Evolutionary conservation across 23 tunicate genomes (phyloP).

Genomic region (Aplidium turbinatum): DNA sequence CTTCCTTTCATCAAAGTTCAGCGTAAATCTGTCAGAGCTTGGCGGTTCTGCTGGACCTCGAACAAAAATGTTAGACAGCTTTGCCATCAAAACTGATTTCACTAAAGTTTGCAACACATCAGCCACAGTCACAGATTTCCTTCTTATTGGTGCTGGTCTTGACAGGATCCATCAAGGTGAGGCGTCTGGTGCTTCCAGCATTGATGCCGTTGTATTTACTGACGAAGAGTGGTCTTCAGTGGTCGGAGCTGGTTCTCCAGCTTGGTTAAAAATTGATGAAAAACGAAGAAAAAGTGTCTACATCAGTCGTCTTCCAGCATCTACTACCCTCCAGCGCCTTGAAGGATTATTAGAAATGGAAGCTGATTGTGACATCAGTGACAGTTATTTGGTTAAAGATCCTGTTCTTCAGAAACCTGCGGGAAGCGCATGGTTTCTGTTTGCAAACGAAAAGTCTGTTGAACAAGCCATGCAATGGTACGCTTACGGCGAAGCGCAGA

Average conservation of each 20-base stretch:
- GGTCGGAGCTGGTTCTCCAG: conserved; percentile 66
- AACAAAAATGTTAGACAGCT: conserved; percentile 28
- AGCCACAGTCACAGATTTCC: conserved; percentile 43
- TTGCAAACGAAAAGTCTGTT: conserved; percentile 46
- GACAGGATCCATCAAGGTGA: neutral
- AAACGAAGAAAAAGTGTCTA: conserved; percentile 57
- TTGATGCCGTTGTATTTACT: conserved; percentile 1
- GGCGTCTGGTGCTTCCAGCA: neutral
- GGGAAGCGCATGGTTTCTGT: conserved; percentile 84
- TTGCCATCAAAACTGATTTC: conserved; percentile 79
- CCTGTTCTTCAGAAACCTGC: conserved; percentile 66
- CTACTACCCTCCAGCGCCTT: conserved; percentile 66
- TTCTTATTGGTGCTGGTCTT: conserved; percentile 39
- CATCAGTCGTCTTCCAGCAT: conserved; percentile 66
- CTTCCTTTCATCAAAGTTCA: conserved; percentile 13
- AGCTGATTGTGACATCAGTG: conserved; percentile 68
- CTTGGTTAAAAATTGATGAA: conserved; percentile 52
- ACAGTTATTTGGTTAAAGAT: conserved; percentile 67
- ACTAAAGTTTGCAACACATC: conserved; percentile 28
- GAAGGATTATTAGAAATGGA: conserved; percentile 80
- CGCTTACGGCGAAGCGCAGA: conserved; percentile 57
- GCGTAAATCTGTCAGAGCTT: conserved; percentile 39
- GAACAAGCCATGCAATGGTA: conserved; percentile 57
- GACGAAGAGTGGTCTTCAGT: conserved; percentile 48
- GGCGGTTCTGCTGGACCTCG: conserved; percentile 54